Conservation (phyloP, 1,140 invertebrate genomes). For the Ostrea edulis region DNA sequence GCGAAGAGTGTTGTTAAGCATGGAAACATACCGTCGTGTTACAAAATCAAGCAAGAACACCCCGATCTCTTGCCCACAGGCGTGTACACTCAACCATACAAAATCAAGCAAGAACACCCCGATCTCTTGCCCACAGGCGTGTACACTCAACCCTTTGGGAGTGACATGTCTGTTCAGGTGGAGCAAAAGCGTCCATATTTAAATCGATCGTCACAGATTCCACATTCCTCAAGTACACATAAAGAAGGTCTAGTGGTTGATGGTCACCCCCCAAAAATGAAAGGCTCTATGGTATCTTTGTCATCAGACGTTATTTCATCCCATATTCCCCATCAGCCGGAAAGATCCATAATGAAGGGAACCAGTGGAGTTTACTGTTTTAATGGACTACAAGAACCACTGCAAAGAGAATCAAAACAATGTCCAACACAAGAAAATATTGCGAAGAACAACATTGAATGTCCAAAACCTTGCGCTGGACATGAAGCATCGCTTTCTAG, state of each 20-base stretch:
- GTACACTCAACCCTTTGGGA: constrained; percentile 17
- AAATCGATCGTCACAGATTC: background rate
- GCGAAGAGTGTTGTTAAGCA: background rate
- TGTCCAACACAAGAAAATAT: background rate
- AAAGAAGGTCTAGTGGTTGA: background rate
- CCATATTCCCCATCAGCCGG: background rate
- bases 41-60: constrained; percentile 20
- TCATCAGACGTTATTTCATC: background rate
- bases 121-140: background rate
- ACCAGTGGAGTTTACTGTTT: constrained; percentile 40
- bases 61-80: background rate
- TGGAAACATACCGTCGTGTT: background rate
- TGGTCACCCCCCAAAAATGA: background rate
- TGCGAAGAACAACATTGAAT: background rate
- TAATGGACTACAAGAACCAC: constrained; percentile 3
- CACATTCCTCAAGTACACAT: constrained; percentile 35
- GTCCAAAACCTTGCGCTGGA: constrained; percentile 13
- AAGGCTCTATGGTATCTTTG: background rate
- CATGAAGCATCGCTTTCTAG: background rate
- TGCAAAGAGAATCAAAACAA: background rate
- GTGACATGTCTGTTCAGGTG: background rate
- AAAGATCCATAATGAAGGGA: constrained; percentile 42
- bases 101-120: constrained; percentile 16
- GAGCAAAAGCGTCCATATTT: background rate
- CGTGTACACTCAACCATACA: constrained; percentile 24